These are phyloP conservation scores for Reticulitermes speratus DNA, from an alignment of 1,140 invertebrate genomes.

Conservation along the genomic window DNA sequence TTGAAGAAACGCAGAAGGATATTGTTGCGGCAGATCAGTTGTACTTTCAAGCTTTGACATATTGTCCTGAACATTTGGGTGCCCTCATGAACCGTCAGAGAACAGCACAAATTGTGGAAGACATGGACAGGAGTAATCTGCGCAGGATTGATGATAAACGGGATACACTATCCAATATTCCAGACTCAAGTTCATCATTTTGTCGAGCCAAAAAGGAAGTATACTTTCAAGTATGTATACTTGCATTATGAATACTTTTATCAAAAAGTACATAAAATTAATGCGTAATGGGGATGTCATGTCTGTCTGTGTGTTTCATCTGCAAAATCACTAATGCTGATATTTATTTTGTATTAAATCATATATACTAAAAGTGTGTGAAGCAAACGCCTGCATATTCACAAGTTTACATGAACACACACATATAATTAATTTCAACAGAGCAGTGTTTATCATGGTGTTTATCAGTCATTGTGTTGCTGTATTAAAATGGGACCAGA, in stretches of 20 bases:
- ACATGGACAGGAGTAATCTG: constrained; percentile 79
- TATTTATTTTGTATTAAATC: too few relatives aligned
- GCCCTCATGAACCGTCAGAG: constrained; percentile 79
- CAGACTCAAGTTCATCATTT: constrained; percentile 75
- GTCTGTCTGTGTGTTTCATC: neutral
- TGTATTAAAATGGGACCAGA: too few relatives aligned
- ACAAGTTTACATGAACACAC: too few relatives aligned
- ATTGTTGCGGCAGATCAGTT: constrained; percentile 87
- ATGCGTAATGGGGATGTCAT: neutral
- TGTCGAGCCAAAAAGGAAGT: constrained; percentile 88
- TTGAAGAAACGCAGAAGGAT: constrained; percentile 84
- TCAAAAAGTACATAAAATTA: neutral
- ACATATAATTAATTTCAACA: too few relatives aligned
- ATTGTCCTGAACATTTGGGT: constrained; percentile 77
- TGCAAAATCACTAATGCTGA: too few relatives aligned
- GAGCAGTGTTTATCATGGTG: too few relatives aligned
- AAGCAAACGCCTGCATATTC: too few relatives aligned
- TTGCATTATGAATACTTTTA: neutral
- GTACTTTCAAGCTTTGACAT: constrained; percentile 78
- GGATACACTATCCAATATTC: constrained; percentile 75
- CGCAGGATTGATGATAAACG: constrained; percentile 84
- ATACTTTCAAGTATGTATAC: constrained; percentile 63
- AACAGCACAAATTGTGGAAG: constrained; percentile 85
- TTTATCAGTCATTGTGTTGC: too few relatives aligned
- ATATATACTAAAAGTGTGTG: too few relatives aligned